Conservation (phyloP, 2,888 invertebrate species). For the Chydorus sphaericus region DNA sequence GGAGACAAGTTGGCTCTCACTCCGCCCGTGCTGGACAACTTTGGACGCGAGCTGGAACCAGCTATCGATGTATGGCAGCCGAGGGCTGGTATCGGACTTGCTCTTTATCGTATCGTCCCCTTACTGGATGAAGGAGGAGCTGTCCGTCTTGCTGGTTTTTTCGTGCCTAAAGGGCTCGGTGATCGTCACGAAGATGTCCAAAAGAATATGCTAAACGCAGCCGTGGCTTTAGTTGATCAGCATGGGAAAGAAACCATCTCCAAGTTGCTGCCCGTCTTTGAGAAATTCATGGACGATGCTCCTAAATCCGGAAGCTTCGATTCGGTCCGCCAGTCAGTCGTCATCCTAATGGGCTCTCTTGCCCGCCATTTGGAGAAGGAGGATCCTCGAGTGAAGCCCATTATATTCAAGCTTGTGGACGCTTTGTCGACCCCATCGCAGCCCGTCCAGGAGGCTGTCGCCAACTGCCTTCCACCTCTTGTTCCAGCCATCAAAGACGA, state of each 20-base stretch:
- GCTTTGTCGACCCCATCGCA: conserved; percentile 93
- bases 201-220: conserved; percentile 82
- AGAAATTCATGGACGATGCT: conserved; percentile 81
- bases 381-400: conserved; percentile 82
- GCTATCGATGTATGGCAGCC: conserved; percentile 83
- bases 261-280: conserved; percentile 76
- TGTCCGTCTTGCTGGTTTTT: conserved; percentile 55
- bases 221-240: conserved; percentile 75
- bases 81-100: conserved; percentile 73
- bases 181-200: conserved; percentile 63
- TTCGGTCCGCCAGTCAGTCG: conserved; percentile 86
- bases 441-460: conserved; percentile 94
- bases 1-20: conserved; percentile 60
- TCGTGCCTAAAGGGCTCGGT: conserved; percentile 69
- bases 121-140: conserved; percentile 52
- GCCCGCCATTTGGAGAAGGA: conserved; percentile 88
- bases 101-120: conserved; percentile 62
- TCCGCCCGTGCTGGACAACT: conserved; percentile 73
- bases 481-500: conserved; percentile 85
- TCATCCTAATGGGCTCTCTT: conserved; percentile 90
- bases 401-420: conserved; percentile 73
- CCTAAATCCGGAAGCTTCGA: conserved; percentile 82
- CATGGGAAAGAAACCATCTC: conserved; percentile 66
- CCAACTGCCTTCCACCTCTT: conserved; percentile 85
- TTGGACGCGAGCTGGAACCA: conserved; percentile 72